These are phyloP conservation scores for Talpa occidentalis DNA, from an alignment of 2,113 vertebrate genomes.

Conservation along the genomic window DNA sequence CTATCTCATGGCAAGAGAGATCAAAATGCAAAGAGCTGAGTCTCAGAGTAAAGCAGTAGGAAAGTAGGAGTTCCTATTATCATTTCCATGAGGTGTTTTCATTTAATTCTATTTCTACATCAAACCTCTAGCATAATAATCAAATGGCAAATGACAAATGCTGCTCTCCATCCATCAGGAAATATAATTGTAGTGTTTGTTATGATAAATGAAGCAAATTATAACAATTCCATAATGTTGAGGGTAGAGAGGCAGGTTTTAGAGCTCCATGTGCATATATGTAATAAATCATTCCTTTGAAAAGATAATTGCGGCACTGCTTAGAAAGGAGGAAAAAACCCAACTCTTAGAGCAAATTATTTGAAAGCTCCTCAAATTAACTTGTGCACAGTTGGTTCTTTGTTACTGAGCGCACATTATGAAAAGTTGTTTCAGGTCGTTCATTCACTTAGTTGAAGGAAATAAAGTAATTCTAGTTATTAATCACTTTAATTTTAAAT, in stretches of 20 bases:
- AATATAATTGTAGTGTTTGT: constrained; percentile 57
- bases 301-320: constrained; percentile 82
- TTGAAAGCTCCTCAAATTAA: constrained; percentile 80
- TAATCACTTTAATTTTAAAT: constrained; percentile 81
- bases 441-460: constrained; percentile 74
- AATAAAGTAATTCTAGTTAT: constrained; percentile 80
- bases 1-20: not conserved
- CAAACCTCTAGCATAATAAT: constrained; percentile 74
- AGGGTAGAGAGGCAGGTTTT: constrained; percentile 66
- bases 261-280: constrained; percentile 55
- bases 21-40: not conserved
- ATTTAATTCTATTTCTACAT: constrained; percentile 75
- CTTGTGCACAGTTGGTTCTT: constrained; percentile 82
- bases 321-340: not conserved
- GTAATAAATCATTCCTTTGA: constrained; percentile 85
- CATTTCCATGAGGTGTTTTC: constrained; percentile 64
- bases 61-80: not conserved
- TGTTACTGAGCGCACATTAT: constrained; percentile 70
- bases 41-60: not conserved
- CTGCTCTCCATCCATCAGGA: constrained; percentile 62
- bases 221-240: constrained; percentile 68
- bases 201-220: constrained; percentile 76
- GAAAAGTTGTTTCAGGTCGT: constrained; percentile 76
- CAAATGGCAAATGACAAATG: constrained; percentile 62
- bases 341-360: constrained; percentile 76